Base-by-base conservation (phyloP, 2,888 invertebrate species). In the Hirtodrosophila cameraria region DNA sequence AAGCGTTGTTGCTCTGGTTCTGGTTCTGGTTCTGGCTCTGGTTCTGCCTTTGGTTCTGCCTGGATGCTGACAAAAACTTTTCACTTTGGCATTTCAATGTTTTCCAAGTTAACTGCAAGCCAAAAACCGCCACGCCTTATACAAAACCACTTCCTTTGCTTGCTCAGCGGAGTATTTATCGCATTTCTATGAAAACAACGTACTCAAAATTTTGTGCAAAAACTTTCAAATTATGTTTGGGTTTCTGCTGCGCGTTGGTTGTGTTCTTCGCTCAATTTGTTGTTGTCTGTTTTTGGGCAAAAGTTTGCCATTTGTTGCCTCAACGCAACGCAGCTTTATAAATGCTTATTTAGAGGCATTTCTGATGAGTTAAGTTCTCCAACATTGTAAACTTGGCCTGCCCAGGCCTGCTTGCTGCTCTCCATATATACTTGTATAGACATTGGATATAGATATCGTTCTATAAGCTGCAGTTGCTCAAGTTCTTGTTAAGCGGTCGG, bases 171-270 rank as follows among this genome's bases (percentile, higher is more conserved):
- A 69, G 83, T 82, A 80, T 85, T 80, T 80, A 85, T 80, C 86
- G 83, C 72, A 86, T 80, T 82, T 75, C 86, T 86, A 79, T 72
- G 86, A 80, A 79, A 82, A 86, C 83, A 80, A 79, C 80, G 83
- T 75, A 79, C 83, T 82, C 84, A 79, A 64, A 67, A 79, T 83
- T 80, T 83, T 69, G 69, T 35, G 61, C 42, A 69, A 63, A 85
- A 80, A 86, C 80, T 80, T 80, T 69, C 59, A 62, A 80, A 80
- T 80, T 80, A 83, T 80, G 75, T 80, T 80, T 83, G 80, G 73
- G 46, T 58, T 62, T 57, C 46, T 42, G 25, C 33, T 33, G 61
- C 42, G 6, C 20, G 58, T 30, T 50, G 48, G 18, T 20, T 20
- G n/a, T n/a, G n/a, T n/a, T 20, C 18, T 55, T 55, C 30, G 38